Conservation (phyloP, 2,888 invertebrate species). For the Rotaria macrura region DNA sequence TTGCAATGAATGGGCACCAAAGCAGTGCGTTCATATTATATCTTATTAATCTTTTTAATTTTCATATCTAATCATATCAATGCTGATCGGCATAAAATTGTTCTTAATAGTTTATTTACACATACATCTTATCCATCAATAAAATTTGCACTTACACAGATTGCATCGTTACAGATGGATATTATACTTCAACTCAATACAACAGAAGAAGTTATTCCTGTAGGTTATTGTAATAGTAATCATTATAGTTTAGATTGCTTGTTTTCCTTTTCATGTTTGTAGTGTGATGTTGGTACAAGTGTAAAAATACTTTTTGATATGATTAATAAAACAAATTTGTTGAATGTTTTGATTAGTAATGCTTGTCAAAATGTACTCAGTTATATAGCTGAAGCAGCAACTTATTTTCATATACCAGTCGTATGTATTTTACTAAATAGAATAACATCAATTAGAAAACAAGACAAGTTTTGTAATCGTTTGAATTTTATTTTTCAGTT, state of each 20-base stretch:
- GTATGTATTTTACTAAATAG: background rate
- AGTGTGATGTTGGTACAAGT: background rate
- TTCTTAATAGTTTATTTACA: background rate
- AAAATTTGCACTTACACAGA: background rate
- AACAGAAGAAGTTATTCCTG: background rate
- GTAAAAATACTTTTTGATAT: background rate
- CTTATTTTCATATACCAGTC: slow-evolving; percentile 29
- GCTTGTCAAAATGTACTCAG: background rate
- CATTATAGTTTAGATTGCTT: too few relatives aligned
- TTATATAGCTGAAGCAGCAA: slow-evolving; percentile 29
- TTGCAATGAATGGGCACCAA: background rate
- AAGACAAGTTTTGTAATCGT: background rate
- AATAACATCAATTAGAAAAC: too few relatives aligned
- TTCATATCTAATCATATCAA: background rate
- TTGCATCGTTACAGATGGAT: background rate
- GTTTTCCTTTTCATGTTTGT: background rate
- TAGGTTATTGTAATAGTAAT: background rate
- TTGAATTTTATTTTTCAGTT: slow-evolving; percentile 55
- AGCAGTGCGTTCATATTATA: background rate
- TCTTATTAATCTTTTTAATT: background rate
- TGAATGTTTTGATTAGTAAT: background rate
- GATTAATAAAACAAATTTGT: background rate
- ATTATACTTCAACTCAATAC: background rate
- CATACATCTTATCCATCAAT: background rate
- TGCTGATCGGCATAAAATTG: background rate